A percentile compares a stretch with the other conserved stretches of the same genome.
Conservation (phyloP, 2,888 invertebrate genomes). For the Agonum fuliginosum region DNA sequence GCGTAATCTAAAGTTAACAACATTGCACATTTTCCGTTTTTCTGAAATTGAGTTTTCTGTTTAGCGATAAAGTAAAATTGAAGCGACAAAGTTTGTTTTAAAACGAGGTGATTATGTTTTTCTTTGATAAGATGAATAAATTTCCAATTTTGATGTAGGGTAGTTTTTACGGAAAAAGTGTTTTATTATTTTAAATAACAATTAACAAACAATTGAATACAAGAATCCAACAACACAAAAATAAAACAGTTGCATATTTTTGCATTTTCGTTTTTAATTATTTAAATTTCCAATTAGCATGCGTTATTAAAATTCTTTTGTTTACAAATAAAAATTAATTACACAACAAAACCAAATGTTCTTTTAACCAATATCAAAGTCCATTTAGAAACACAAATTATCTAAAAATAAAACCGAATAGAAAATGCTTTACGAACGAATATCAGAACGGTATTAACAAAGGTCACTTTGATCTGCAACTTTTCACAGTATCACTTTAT, state of each 20-base stretch:
- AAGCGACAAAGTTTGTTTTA: constrained; percentile 27
- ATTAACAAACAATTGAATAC: not conserved
- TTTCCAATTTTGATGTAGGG: constrained; percentile 32
- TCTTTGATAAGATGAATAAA: constrained; percentile 20
- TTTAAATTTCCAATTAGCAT: too few relatives aligned
- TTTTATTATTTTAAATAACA: not conserved
- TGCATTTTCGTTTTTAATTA: too few relatives aligned
- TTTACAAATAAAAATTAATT: too few relatives aligned
- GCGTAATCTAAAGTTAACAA: too few relatives aligned
- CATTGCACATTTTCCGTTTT: too few relatives aligned
- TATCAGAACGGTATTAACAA: not conserved
- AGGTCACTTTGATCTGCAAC: not conserved
- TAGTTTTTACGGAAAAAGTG: constrained; percentile 24
- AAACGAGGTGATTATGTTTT: constrained; percentile 6
- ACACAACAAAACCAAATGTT: too few relatives aligned
- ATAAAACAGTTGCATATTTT: too few relatives aligned
- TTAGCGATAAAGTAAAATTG: constrained; percentile 29
- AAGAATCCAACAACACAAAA: not conserved
- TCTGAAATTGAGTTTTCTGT: constrained; percentile 2
- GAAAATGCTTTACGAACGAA: not conserved
- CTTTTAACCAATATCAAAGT: too few relatives aligned
- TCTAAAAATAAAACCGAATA: not conserved
- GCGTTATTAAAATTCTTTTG: too few relatives aligned
- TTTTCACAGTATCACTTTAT: constrained; percentile 6
- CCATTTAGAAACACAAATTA: not conserved